Percentiles rank a stretch among this genome's conserved stretches.
Evolutionary conservation across 2,888 invertebrate species (phyloP).

Genomic region (Parascotia fuliginaria): DNA sequence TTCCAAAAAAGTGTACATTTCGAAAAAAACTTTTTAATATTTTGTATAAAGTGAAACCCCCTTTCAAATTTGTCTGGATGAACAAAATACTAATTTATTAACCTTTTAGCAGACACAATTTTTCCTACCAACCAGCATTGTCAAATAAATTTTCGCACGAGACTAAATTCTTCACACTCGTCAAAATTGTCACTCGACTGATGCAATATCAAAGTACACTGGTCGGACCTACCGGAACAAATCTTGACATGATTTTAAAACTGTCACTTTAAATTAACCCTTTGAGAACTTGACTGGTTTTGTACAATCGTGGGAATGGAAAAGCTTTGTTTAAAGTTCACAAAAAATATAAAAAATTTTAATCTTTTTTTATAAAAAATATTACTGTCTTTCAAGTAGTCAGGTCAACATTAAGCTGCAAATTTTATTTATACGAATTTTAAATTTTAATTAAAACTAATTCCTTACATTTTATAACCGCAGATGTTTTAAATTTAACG

Average conservation of each 20-base stretch:
- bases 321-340: no score
- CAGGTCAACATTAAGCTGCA: slow-evolving; percentile 2
- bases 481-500: slow-evolving; percentile 57
- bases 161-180: slow-evolving; percentile 70
- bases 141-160: slow-evolving; percentile 71
- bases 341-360: neutral
- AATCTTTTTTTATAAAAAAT: neutral
- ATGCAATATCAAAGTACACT: slow-evolving; percentile 67
- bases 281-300: slow-evolving; percentile 51
- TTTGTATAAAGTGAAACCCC: no score
- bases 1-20: no score
- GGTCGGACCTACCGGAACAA: slow-evolving; percentile 69
- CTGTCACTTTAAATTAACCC: slow-evolving; percentile 76
- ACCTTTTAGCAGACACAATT: slow-evolving; percentile 10
- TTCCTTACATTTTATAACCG: slow-evolving; percentile 56
- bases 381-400: no score
- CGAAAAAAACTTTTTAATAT: no score
- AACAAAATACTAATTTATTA: no score
- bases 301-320: slow-evolving; percentile 62
- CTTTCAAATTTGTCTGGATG: no score
- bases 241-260: slow-evolving; percentile 78
- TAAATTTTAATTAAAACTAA: slow-evolving; percentile 26
- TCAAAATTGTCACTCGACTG: slow-evolving; percentile 77
- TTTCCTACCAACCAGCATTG: slow-evolving; percentile 22
- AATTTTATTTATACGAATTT: slow-evolving; percentile 2